Conservation (phyloP, 1,140 invertebrate species). For the Euura saliciscinereae region DNA sequence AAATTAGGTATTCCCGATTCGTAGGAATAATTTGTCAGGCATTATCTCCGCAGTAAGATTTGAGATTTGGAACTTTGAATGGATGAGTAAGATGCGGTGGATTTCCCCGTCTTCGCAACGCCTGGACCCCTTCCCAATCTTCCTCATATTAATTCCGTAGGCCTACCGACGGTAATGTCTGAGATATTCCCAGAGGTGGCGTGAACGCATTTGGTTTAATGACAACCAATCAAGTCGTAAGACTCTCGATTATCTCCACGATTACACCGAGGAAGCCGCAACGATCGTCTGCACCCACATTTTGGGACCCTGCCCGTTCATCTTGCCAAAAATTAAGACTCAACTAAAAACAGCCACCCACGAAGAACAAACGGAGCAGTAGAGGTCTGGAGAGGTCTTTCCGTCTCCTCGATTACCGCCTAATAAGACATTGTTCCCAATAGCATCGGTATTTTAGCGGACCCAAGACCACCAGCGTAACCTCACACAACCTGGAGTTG, state of each 20-base stretch:
- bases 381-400: constrained; percentile 35
- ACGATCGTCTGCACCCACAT: constrained; percentile 57
- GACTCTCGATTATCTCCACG: constrained; percentile 55
- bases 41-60: constrained; percentile 45
- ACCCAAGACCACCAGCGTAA: neutral
- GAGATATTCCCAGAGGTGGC: constrained; percentile 46
- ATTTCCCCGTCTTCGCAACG: neutral
- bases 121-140: constrained; percentile 27
- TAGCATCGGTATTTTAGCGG: constrained; percentile 45
- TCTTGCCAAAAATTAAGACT: neutral
- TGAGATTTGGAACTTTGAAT: constrained; percentile 53
- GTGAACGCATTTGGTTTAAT: constrained; percentile 59
- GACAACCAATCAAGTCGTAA: constrained; percentile 55
- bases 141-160: constrained; percentile 53
- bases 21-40: constrained; percentile 53
- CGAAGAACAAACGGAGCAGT: constrained; percentile 38
- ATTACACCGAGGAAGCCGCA: constrained; percentile 35
- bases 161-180: constrained; percentile 43
- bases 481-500: constrained; percentile 28
- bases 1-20: constrained; percentile 50
- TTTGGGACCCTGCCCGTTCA: constrained; percentile 37
- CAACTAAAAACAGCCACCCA: neutral
- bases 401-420: constrained; percentile 44
- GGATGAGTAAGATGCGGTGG: constrained; percentile 29
- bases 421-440: constrained; percentile 57